Evolutionary conservation across 2,797 vertebrate genomes (phyloP), one percentile per base, ranked within the genome.

Genomic region (Spondyliosoma cantharus): DNA sequence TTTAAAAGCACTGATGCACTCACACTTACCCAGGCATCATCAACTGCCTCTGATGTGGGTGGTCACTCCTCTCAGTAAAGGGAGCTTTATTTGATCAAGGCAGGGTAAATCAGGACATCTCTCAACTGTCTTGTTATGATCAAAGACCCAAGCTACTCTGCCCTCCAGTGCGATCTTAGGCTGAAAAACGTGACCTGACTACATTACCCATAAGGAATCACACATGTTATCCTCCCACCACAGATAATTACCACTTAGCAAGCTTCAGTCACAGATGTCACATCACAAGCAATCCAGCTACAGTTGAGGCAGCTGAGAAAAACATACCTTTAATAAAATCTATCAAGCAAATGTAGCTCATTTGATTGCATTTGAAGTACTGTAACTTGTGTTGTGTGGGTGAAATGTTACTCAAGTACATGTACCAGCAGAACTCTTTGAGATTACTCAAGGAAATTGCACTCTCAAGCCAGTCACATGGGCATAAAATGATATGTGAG

Each of bases 41-140:
- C 64, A 69, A 7, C 77, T 80, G 60, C 50, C 75, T 78, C 27
- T 77, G 16, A 86, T 74, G 74, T 86, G 89, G 79, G 80, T 83
- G 87, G 87, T 79, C 77, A 72, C 58, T 85, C 50, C 12, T 67
- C 57, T 61, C 27, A 15, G 72, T 78, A 64, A 91, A 63, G 63
- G 61, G 29, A 78, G 85, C 78, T 88, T 88, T 72, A 72, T 84
- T 90, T 89, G 83, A 92, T 93, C 78, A 89, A 90, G 61, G 77
- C 80, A 64, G 77, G 62, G 62, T 25, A 76, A 89, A 89, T 87
- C 82, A 71, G 83, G 63, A 87, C 76, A 73, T 86, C 82, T 84
- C 86, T 87, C 81, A 77, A 49, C 88, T 19, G 76, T 66, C 84
- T 90, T 87, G 76, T 92, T 88, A 82, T 29, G 90, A 93, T 94